Evolutionary conservation across 2,113 vertebrate genomes (phyloP), one percentile per base, ranked within the genome.

Genomic region (Speoplatyrhinus poulsoni): DNA sequence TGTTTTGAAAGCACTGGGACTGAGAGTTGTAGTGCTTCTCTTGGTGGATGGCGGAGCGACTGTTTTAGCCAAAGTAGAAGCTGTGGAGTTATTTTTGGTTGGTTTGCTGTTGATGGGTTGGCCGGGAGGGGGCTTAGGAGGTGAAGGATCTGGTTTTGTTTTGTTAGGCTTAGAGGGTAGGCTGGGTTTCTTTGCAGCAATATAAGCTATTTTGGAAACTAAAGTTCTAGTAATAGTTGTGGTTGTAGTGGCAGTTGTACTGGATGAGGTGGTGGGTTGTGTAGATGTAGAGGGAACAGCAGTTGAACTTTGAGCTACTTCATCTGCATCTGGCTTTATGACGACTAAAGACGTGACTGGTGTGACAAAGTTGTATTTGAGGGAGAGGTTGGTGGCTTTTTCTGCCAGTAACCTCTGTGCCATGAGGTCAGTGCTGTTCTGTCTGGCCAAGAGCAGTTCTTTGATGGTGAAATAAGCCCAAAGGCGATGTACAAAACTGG

Each of bases 401-500:
- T 94, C 90, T 4, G 82, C 70, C 41, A 96, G 85, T 17, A 94
- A 60, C 19, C 80, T 87, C 65, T 89, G 90, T 9, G 68, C 82
- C 0, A 76, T 69, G 0, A 88, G 73, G 59, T 95, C 90, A 0
- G 77, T 85, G 12, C 86, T 65, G 36, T 90, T 93, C 41, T 95
- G 82, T 65, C 89, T 90, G 26, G 90, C 89, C 56, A 91, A 79
- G 0, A 95, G 83, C 60, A 95, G 82, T 69, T 95, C 92, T 47
- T 93, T 92, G 81, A 94, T 94, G 50, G 94, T 96, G 73, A 92
- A 89, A 65, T 94, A 95, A 0, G 94, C 94, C 94, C 94, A 96
- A 15, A 96, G 91, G 4, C 89, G 91, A 16, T 65, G 81, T 32
- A 95, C 92, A 62, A 95, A 94, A 69, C 60, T 91, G 12, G 85